These are phyloP conservation scores for Orthosia incerta DNA, from an alignment of 2,888 invertebrate genomes.

Conservation along the genomic window DNA sequence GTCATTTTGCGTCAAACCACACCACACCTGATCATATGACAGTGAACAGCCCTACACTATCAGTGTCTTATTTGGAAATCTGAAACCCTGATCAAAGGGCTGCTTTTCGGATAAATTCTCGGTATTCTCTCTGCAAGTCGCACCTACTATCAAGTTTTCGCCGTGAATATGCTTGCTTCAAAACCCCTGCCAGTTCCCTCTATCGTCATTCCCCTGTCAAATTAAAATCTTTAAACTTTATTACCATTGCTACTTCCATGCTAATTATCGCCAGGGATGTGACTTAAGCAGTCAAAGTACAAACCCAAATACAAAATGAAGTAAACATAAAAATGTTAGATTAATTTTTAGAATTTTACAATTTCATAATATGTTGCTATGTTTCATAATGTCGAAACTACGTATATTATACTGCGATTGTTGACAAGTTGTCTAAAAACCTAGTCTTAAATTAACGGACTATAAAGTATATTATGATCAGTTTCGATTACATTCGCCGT, in stretches of 20 bases:
- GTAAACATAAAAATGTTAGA: slow-evolving; percentile 53
- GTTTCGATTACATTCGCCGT: slow-evolving; percentile 66
- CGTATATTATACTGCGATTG: slow-evolving; percentile 78
- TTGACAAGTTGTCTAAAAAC: slow-evolving; percentile 78
- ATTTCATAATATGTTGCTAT: slow-evolving; percentile 73
- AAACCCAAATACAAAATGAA: slow-evolving; percentile 61
- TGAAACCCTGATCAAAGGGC: too few relatives aligned
- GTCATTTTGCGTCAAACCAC: too few relatives aligned
- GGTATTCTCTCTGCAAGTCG: too few relatives aligned
- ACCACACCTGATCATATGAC: too few relatives aligned
- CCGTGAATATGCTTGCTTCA: too few relatives aligned
- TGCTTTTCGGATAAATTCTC: too few relatives aligned
- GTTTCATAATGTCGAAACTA: slow-evolving; percentile 69
- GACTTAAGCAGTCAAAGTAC: slow-evolving; percentile 16
- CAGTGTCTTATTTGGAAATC: too few relatives aligned
- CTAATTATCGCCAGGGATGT: slow-evolving; percentile 17
- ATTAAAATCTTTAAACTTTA: slow-evolving; percentile 12
- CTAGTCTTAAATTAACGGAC: slow-evolving; percentile 76
- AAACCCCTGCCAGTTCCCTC: too few relatives aligned
- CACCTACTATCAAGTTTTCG: too few relatives aligned
- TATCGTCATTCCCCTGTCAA: slow-evolving; percentile 38
- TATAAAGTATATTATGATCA: slow-evolving; percentile 64
- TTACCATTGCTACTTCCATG: slow-evolving; percentile 3
- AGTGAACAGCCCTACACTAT: too few relatives aligned
- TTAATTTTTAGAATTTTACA: slow-evolving; percentile 71